phyloP scores from a whole-genome alignment of 1,140 invertebrate genomes.

The Potamilus streckersoni region DNA sequence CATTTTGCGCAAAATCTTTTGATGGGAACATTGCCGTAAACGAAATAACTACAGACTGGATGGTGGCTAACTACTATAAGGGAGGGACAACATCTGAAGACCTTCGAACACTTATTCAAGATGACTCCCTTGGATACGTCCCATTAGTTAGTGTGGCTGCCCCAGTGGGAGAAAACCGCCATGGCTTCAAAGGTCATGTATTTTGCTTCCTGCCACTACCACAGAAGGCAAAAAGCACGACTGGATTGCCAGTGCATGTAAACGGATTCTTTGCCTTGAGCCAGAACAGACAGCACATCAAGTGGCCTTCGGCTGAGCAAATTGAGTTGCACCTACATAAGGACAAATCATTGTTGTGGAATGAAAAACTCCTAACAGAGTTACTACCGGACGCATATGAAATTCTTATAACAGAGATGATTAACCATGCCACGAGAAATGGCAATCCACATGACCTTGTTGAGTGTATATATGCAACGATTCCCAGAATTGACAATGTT shows the following conservation, averaged over 20 bases:
- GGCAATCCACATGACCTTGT: not conserved
- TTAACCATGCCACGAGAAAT: not conserved
- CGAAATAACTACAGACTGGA: not conserved
- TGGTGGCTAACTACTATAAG: constrained; percentile 21
- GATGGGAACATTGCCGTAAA: too few species aligned
- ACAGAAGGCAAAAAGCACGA: constrained; percentile 26
- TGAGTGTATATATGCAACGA: constrained; percentile 2
- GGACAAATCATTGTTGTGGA: constrained; percentile 48
- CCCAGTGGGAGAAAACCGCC: not conserved
- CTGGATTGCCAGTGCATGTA: constrained; percentile 54
- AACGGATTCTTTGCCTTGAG: constrained; percentile 55
- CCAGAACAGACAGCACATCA: constrained; percentile 51
- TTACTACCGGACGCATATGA: constrained; percentile 34
- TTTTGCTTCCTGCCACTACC: constrained; percentile 59
- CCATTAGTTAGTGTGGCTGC: constrained; percentile 20
- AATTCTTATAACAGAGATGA: not conserved
- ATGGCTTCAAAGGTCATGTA: constrained; percentile 30
- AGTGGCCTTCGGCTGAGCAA: constrained; percentile 41
- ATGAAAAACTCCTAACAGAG: constrained; percentile 42
- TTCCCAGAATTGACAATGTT: constrained; percentile 3
- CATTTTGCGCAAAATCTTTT: too few species aligned
- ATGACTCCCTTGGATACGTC: constrained; percentile 6
- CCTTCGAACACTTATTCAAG: constrained; percentile 13
- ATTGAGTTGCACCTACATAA: constrained; percentile 14
- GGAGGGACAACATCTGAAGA: constrained; percentile 6